Evolutionary conservation across 2,888 invertebrate species (phyloP), one percentile per base, ranked within the genome.

Genomic region (Calliopum simillimum): DNA sequence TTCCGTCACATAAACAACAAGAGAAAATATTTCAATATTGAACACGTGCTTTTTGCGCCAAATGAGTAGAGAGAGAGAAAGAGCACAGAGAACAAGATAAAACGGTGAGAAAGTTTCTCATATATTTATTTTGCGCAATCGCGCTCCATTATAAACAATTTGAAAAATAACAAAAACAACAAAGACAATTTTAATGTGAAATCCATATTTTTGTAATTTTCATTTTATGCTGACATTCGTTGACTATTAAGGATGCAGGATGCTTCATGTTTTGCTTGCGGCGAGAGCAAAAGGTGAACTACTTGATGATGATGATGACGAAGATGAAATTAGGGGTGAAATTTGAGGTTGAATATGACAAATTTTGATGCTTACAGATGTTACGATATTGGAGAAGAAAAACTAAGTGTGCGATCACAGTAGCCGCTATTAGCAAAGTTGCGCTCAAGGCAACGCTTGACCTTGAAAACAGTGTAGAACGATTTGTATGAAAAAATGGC

Each of bases 181-280:
- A 61, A 19, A 14, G 41, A 33, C 23, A 33, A 79, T 75, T 79
- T 79, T 81, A 79, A 80, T 80, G 81, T 79, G 76, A 80, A 80
- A 80, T 80, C 80, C 79, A 81, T 80, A 80, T 79, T 80, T 78
- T 78, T 76, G 78, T 63, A 49, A 43, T 56, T 58, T 62, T 68
- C 44, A 33, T 58, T 66, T 66, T 59, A 62, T 2, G 23, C 55
- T 44, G 47, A 64, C 47, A 69, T 64, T 64, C 58, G 51, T 55
- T 21, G 21, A 11, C 23, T 2, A 49, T 33, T 33, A 2, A 41
- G 21, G 53, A 64, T 64, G 64, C 61, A 44, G 19, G 53, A 53
- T 53, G 21, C 53, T 19, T 21, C 19, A 12, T 23, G 53, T 13
- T 53, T n/a, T 19, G 5, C 13, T 19, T 19, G 61, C 44, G 19